Evolutionary conservation across 2,113 vertebrate species (phyloP).

Genomic region (Podocnemis expansa): DNA sequence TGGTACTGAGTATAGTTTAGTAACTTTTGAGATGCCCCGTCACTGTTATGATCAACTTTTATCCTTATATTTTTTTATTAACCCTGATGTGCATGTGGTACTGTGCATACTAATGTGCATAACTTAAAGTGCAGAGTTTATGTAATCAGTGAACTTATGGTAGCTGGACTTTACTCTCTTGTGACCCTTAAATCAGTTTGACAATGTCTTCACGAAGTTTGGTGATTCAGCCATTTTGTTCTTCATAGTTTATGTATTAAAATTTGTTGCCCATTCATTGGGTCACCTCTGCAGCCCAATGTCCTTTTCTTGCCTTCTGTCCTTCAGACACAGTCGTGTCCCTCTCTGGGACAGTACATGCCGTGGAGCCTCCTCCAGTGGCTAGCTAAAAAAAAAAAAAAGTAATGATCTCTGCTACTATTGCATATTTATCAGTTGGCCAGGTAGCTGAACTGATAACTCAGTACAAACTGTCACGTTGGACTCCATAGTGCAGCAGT

Average conservation of each 20-base stretch:
- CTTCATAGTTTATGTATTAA: neutral
- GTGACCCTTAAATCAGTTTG: neutral
- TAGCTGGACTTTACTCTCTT: neutral
- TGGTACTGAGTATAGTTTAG: neutral
- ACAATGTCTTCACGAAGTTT: neutral
- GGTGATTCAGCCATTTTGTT: neutral
- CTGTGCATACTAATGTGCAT: too few relatives aligned
- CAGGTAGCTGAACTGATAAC: neutral
- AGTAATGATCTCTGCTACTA: neutral
- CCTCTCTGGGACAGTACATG: neutral
- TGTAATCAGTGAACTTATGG: neutral
- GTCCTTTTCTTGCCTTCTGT: neutral
- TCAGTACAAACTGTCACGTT: neutral
- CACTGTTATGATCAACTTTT: neutral
- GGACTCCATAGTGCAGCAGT: neutral
- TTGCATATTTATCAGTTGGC: neutral
- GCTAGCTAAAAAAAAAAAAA: neutral
- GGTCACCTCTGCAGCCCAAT: neutral
- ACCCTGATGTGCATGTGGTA: neutral
- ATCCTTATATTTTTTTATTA: neutral
- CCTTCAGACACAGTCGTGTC: neutral
- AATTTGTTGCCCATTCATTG: neutral
- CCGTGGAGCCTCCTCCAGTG: neutral
- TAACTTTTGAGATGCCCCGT: neutral
- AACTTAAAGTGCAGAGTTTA: too few relatives aligned